These are phyloP conservation scores for Morbakka virulenta DNA, from an alignment of 30 jellyfish, hydroid and myxozoan genomes.

Conservation along the genomic window DNA sequence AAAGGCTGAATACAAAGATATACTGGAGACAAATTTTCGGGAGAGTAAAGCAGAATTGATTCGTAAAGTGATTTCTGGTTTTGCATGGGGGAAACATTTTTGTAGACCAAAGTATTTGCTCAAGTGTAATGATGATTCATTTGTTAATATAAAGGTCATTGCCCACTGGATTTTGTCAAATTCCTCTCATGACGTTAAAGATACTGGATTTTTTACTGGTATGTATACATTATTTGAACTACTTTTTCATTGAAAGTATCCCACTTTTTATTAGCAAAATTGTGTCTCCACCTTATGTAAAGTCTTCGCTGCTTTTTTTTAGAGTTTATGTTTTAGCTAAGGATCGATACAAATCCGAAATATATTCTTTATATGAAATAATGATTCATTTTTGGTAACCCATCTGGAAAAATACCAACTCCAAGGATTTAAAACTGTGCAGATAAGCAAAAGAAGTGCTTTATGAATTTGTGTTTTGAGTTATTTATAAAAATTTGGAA, in stretches of 20 bases:
- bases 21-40: background rate
- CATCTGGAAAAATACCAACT: too few relatives aligned
- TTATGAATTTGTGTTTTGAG: too few relatives aligned
- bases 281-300: too few relatives aligned
- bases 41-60: background rate
- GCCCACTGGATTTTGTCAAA: background rate
- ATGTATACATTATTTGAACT: background rate
- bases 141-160: background rate
- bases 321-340: too few relatives aligned
- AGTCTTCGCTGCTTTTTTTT: too few relatives aligned
- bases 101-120: background rate
- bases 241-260: background rate
- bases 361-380: too few relatives aligned
- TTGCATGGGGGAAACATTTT: background rate
- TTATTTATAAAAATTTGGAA: too few relatives aligned
- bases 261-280: background rate
- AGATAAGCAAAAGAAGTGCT: too few relatives aligned
- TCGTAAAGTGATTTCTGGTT: background rate
- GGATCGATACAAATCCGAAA: too few relatives aligned
- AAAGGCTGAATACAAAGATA: background rate
- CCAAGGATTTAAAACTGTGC: too few relatives aligned
- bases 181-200: background rate
- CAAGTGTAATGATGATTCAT: background rate
- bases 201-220: background rate
- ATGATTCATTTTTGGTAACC: too few relatives aligned